Percentiles rank a stretch among this genome's conserved stretches.
These are phyloP conservation scores for Acleris holmiana DNA, from an alignment of 2,888 invertebrate species.

Conservation along the genomic window DNA sequence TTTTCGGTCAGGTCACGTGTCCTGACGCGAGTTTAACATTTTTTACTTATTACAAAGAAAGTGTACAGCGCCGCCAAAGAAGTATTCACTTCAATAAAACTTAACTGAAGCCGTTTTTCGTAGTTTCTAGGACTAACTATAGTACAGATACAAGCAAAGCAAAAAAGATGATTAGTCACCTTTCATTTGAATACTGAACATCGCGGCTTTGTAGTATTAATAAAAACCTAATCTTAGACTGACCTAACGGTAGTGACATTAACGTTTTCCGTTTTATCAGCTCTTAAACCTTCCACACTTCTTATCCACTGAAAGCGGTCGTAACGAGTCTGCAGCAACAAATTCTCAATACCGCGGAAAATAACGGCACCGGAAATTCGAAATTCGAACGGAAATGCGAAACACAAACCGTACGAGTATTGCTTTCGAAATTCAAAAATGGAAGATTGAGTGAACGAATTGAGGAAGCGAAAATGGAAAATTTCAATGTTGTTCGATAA, in stretches of 20 bases:
- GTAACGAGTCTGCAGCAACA: conserved; percentile 17
- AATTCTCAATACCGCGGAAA: conserved; percentile 20
- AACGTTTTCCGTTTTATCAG: not conserved
- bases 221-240: no score
- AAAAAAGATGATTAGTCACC: no score
- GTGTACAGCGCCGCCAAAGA: no score
- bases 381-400: conserved; percentile 4
- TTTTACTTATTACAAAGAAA: no score
- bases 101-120: no score
- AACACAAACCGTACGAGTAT: conserved; percentile 1
- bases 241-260: not conserved
- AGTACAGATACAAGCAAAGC: no score
- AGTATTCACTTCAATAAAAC: no score
- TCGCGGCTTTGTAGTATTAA: no score
- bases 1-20: no score
- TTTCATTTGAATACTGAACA: no score
- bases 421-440: not conserved
- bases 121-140: no score
- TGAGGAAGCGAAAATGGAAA: not conserved
- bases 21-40: no score
- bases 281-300: not conserved
- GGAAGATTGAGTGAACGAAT: not conserved
- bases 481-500: not conserved
- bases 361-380: conserved; percentile 6
- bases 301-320: conserved; percentile 14